Evolutionary conservation across 2,113 vertebrate genomes (phyloP), one percentile per base, ranked within the genome.

Genomic region (Scatophagus argus): DNA sequence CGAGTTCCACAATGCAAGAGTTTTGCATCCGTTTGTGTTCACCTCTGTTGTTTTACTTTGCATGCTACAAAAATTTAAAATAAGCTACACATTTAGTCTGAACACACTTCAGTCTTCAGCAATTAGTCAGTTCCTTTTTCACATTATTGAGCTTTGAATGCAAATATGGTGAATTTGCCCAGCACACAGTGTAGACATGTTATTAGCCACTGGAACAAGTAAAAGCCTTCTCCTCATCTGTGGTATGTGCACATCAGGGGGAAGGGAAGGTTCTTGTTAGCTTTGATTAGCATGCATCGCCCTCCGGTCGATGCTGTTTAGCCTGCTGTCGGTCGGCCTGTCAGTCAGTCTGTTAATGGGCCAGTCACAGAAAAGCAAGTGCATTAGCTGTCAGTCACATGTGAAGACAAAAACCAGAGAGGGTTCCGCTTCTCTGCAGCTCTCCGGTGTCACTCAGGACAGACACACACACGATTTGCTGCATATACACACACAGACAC

Each of bases 291-390:
- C 72, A 61, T 74, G 62, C 75, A 16, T 72, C 14, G 36, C 34
- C 59, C 43, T 71, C 51, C 55, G 47, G 61, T 82, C n/a, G 1
- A 69, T 60, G 21, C n/a, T 23, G 19, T 61, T 83, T 52, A 49
- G 19, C 66, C 38, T 25, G 64, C 49, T 74, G 60, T 55, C 41
- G 3, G 55, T 52, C 34, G 36, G 34, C 51, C 79, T 80, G 82
- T 81, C 80, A 65, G 59, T 88, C 81, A 55, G 60, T 14, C 31
- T 43, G 41, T 8, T 76, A 82, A 77, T 66, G 25, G 58, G 76
- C 38, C 36, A 54, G 70, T 69, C 80, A 39, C 47, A 71, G 52
- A 51, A 77, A 56, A 74, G 55, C 56, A 71, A 17, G 58, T 52
- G 23, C 12, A 76, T 49, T 73, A 67, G 13, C 69, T 74, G 46